phyloP scores from a whole-genome alignment of 2,113 vertebrate species.

The Dicaeum eximium region DNA sequence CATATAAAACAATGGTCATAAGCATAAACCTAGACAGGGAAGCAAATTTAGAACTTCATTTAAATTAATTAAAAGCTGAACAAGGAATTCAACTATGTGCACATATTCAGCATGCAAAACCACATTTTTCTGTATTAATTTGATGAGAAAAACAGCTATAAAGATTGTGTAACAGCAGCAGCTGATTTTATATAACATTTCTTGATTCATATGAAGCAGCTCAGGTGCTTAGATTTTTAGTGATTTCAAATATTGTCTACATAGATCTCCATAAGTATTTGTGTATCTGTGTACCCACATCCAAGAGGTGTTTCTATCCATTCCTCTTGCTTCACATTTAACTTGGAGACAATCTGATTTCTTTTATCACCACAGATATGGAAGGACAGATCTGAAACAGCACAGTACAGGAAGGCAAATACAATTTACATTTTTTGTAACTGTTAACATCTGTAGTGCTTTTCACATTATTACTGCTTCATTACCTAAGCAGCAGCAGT shows the following conservation, averaged over 20 bases:
- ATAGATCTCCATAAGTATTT: neutral
- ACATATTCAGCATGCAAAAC: neutral
- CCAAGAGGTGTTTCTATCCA: neutral
- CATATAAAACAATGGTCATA: neutral
- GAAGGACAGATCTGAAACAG: neutral
- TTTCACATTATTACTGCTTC: neutral
- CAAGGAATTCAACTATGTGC: neutral
- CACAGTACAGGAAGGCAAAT: neutral
- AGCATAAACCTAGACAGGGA: neutral
- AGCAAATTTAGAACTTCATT: neutral
- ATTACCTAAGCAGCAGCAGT: neutral
- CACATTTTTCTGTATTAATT: neutral
- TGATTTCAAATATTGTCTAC: neutral
- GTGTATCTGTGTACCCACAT: neutral
- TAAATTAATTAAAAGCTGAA: neutral
- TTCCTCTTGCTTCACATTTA: neutral
- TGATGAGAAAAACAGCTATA: neutral
- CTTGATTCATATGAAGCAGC: neutral
- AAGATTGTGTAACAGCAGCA: neutral
- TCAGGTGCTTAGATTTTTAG: neutral
- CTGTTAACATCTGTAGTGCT: neutral
- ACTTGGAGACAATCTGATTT: neutral
- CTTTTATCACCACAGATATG: neutral
- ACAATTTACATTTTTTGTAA: neutral
- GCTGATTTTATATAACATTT: neutral